Evolutionary conservation across 64 coral and sea anemone species (phyloP), one percentile per base, ranked within the genome.

Genomic region (Montipora efflorescens): DNA sequence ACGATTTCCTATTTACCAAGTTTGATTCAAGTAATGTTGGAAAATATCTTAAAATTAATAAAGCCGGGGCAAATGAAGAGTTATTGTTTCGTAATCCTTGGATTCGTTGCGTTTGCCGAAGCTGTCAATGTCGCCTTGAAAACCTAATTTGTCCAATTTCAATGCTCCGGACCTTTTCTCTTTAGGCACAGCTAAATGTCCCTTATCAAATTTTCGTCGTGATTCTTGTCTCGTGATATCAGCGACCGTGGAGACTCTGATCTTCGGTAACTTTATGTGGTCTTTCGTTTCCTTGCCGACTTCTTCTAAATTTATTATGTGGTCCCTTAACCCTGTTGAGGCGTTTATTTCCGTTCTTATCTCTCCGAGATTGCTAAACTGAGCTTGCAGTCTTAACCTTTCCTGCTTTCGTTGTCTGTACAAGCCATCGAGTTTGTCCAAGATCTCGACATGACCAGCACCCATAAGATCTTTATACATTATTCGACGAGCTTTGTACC

Each of bases 371-470:
- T 87, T 73, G 70, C 94, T 92, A 47, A 95, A 92, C 66, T 86
- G 44, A 58, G 50, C 22, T 49, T 59, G 58, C 45, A 47, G 87
- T 92, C 74, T 58, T 98, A 77, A 84, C 64, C 74, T 74, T 62
- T 98, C 79, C 36, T 59, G 49, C 74, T 95, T 98, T 75, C 84
- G 84, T 25, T 94, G 71, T 44, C 68, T 92, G 73, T 87, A 98
- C 49, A 98, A 49, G 21, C 73, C 61, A 59, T 88, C 90, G 22
- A 98, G 53, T 67, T 98, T 98, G 46, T 98, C 88, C 44, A 94
- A 87, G 23, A 98, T 58, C 48, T 95, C 64, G 1, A 91, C 74
- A 11, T 90, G 81, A 48, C 88, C 59, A 12, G 80, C 75, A 36
- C 93, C 93, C 74, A 98, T 72, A 47, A 92, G 19, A 48, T 77